These are phyloP conservation scores for Eptesicus fuscus DNA, from an alignment of 2,113 vertebrate species.

Conservation along the genomic window DNA sequence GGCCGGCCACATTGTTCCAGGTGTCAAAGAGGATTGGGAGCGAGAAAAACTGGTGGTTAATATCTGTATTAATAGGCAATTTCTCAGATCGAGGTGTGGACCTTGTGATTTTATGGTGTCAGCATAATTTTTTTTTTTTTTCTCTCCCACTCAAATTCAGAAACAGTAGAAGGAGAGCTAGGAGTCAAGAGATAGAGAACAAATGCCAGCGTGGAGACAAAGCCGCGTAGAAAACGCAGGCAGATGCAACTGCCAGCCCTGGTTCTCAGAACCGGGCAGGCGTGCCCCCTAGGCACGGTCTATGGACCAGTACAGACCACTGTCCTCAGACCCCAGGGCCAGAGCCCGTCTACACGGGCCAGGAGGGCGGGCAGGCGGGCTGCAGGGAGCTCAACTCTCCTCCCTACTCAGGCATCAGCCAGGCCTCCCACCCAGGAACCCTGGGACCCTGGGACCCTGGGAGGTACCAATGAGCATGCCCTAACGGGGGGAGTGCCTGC, in stretches of 20 bases:
- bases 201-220: neutral
- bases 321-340: neutral
- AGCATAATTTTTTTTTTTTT: neutral
- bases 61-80: neutral
- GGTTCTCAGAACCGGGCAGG: too few relatives aligned
- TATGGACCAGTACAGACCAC: neutral
- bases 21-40: neutral
- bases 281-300: neutral
- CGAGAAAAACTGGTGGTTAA: neutral
- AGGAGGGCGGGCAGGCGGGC: neutral
- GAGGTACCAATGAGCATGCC: neutral
- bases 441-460: neutral
- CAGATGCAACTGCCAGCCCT: neutral
- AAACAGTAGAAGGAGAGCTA: neutral
- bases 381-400: neutral
- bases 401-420: fast-evolving
- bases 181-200: neutral
- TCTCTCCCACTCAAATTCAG: neutral
- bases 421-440: neutral
- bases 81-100: neutral
- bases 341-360: neutral
- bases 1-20: neutral
- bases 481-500: neutral
- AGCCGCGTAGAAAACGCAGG: neutral
- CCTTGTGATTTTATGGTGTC: neutral